Evolutionary conservation across 2,888 invertebrate genomes (phyloP).

Genomic region (Desoria tigrina): DNA sequence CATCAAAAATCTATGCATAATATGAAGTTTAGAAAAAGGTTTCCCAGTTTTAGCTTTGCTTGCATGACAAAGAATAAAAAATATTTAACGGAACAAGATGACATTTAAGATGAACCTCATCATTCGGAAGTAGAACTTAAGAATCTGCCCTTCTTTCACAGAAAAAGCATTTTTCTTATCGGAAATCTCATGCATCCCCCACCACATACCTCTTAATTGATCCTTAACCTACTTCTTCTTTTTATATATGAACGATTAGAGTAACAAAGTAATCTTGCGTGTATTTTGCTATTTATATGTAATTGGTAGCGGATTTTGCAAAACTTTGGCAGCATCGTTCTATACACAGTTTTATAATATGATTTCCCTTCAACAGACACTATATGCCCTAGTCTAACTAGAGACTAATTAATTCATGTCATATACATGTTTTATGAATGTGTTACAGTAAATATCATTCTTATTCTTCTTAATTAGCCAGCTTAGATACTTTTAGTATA

Average conservation of each 20-base stretch:
- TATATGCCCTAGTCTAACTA: conserved; percentile 7
- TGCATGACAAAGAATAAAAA: too few relatives aligned
- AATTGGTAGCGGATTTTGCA: conserved; percentile 28
- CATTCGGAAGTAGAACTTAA: too few relatives aligned
- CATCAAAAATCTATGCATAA: too few relatives aligned
- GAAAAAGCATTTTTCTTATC: too few relatives aligned
- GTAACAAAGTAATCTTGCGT: conserved; percentile 32
- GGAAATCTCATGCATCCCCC: too few relatives aligned
- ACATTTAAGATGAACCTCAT: too few relatives aligned
- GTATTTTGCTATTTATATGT: conserved; percentile 25
- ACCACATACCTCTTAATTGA: too few relatives aligned
- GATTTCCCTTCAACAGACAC: conserved; percentile 1
- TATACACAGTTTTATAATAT: conserved; percentile 27
- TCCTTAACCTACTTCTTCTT: background rate
- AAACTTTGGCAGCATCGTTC: conserved; percentile 40
- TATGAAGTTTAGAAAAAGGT: too few relatives aligned
- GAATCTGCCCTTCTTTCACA: too few relatives aligned
- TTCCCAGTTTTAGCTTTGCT: too few relatives aligned
- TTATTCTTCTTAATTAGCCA: conserved; percentile 1
- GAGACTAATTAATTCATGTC: background rate
- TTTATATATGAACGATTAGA: conserved; percentile 23
- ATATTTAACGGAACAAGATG: too few relatives aligned
- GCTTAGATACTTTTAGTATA: background rate
- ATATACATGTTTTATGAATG: conserved; percentile 12
- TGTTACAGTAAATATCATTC: background rate